Evolutionary conservation across 1,140 invertebrate species (phyloP).

Genomic region (Drosophila punjabiensis): DNA sequence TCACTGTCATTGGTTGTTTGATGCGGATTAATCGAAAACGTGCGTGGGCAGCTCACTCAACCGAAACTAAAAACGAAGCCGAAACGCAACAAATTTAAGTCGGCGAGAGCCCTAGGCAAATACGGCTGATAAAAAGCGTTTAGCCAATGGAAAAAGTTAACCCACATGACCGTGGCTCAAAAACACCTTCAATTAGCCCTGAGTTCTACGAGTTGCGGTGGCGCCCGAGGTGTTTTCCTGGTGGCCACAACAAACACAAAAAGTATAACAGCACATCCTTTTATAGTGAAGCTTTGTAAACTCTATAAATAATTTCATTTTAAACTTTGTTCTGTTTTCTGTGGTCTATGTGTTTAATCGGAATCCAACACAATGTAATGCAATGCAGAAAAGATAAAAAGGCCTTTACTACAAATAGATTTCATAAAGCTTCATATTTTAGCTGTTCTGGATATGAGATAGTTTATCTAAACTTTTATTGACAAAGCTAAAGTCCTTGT

Average conservation of each 20-base stretch:
- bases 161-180: neutral
- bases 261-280: neutral
- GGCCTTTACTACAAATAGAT: too few species aligned
- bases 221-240: constrained; percentile 27
- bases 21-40: constrained; percentile 75
- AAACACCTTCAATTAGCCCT: constrained; percentile 35
- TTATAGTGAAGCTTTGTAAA: neutral
- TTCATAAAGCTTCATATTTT: neutral
- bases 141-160: constrained; percentile 21
- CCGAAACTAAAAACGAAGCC: constrained; percentile 45
- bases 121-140: constrained; percentile 35
- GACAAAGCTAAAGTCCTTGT: neutral
- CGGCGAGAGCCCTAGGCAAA: constrained; percentile 28
- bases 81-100: constrained; percentile 33
- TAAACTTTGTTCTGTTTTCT: neutral
- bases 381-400: neutral
- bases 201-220: constrained; percentile 16
- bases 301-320: neutral
- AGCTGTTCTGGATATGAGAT: neutral
- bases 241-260: constrained; percentile 26
- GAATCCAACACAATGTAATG: too few species aligned
- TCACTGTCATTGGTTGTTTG: constrained; percentile 62
- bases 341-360: too few species aligned
- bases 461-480: neutral
- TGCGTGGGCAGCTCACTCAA: constrained; percentile 54